Percentiles rank a stretch among this genome's conserved stretches.
Conservation (phyloP, 2,113 vertebrate species). For the Gallinago media region DNA sequence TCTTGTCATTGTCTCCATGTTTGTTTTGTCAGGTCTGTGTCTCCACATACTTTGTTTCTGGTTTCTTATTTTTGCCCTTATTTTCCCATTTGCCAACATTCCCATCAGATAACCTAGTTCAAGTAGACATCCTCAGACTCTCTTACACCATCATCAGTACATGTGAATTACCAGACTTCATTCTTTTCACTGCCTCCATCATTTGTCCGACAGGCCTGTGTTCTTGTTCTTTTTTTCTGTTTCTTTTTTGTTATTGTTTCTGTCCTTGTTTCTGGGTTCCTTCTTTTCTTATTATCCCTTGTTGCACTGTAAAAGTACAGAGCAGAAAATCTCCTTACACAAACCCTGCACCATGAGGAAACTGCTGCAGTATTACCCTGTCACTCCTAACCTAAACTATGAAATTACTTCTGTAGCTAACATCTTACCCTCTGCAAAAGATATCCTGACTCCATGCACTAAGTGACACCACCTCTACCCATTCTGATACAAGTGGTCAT, state of each 20-base stretch:
- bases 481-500: background rate
- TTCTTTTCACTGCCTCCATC: background rate
- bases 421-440: background rate
- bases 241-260: background rate
- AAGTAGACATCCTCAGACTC: background rate
- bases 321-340: background rate
- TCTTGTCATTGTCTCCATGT: background rate
- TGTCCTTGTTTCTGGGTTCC: background rate
- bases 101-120: fast-evolving
- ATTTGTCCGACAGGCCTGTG: background rate
- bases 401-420: background rate
- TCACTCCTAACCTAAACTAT: background rate
- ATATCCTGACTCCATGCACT: background rate
- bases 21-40: background rate
- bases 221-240: background rate
- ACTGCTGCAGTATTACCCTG: background rate
- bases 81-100: background rate
- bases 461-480: background rate
- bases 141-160: too few species aligned
- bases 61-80: background rate
- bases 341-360: background rate
- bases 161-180: fast-evolving
- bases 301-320: background rate
- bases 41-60: background rate
- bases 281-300: background rate